These are phyloP conservation scores for Crotalus helleri DNA, from an alignment of 2,113 vertebrate genomes.

Conservation along the genomic window DNA sequence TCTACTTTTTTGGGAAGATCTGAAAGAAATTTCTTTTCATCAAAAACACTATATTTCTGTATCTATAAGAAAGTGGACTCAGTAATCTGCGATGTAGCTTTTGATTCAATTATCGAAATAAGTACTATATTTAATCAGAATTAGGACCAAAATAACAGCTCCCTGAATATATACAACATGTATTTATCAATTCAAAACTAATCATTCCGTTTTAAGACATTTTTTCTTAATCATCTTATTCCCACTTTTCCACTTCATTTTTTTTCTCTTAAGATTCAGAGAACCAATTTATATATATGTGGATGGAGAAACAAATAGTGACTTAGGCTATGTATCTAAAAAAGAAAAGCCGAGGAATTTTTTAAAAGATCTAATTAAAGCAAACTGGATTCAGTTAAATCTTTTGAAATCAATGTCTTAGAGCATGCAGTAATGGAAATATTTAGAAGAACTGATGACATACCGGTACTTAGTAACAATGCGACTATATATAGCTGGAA, in stretches of 20 bases:
- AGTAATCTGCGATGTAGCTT: background rate
- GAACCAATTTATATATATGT: background rate
- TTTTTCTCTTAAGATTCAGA: background rate
- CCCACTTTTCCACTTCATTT: background rate
- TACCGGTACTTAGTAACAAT: constrained; percentile 20
- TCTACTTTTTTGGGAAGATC: background rate
- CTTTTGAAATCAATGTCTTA: constrained; percentile 54
- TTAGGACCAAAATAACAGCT: background rate
- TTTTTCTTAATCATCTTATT: background rate
- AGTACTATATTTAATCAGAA: background rate
- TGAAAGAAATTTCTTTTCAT: background rate
- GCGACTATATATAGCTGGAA: background rate
- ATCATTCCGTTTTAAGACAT: background rate
- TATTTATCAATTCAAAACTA: background rate
- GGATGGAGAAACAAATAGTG: background rate
- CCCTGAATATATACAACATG: background rate
- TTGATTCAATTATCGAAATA: background rate
- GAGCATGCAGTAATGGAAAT: constrained; percentile 54
- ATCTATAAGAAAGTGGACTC: background rate
- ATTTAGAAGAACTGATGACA: constrained; percentile 57
- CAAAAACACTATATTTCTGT: background rate
- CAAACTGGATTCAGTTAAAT: constrained; percentile 49
- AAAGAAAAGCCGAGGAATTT: constrained; percentile 42
- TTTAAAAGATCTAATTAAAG: constrained; percentile 20
- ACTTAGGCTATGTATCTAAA: background rate